These are phyloP conservation scores for Anguilla rostrata DNA, from an alignment of 2,113 vertebrate species.

Conservation along the genomic window DNA sequence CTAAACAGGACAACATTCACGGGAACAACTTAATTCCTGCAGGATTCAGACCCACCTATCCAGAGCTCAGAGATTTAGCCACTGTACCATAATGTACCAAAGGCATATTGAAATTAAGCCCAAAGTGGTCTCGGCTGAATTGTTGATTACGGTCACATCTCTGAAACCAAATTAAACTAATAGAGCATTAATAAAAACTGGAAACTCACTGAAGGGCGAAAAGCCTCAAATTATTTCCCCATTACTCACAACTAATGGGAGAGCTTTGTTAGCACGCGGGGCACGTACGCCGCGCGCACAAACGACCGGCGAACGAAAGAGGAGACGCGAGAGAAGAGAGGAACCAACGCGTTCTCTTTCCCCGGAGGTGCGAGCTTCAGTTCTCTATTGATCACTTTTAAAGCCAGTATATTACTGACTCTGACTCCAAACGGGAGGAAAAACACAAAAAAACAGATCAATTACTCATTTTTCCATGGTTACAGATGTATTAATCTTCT, in stretches of 20 bases:
- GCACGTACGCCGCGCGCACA: conserved; percentile 22
- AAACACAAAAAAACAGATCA: conserved; percentile 12
- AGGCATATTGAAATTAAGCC: neutral
- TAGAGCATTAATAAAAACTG: conserved; percentile 29
- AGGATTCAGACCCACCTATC: neutral
- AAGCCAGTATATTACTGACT: conserved; percentile 31
- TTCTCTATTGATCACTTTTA: conserved; percentile 35
- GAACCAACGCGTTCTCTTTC: conserved; percentile 22
- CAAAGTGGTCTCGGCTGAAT: neutral
- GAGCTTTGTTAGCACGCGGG: conserved; percentile 30
- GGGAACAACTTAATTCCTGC: neutral
- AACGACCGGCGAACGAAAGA: neutral
- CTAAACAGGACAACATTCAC: neutral
- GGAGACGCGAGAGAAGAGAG: conserved; percentile 30
- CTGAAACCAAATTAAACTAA: conserved; percentile 17
- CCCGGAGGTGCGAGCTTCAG: conserved; percentile 33
- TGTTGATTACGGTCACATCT: neutral
- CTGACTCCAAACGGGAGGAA: conserved; percentile 12
- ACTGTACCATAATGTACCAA: neutral
- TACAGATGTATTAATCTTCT: conserved; percentile 6
- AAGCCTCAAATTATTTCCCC: conserved; percentile 45
- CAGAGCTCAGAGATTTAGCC: neutral
- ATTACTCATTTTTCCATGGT: conserved; percentile 1
- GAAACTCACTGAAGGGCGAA: conserved; percentile 23
- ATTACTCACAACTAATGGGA: conserved; percentile 43